phyloP scores from a whole-genome alignment of 2,113 vertebrate genomes.

The Oxyura jamaicensis region DNA sequence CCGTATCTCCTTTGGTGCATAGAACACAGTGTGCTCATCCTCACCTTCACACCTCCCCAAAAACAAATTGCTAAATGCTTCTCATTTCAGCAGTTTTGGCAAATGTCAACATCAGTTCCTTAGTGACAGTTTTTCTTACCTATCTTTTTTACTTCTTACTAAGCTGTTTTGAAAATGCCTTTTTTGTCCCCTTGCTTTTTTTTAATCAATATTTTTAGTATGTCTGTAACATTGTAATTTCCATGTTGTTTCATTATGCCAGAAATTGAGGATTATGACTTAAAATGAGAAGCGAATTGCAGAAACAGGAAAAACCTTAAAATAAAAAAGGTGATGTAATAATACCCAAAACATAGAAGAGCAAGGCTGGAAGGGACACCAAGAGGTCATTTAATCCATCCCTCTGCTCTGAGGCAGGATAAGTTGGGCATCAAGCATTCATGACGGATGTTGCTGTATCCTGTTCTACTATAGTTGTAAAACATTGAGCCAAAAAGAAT shows the following conservation, averaged over 20 bases:
- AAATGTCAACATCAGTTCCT: not conserved
- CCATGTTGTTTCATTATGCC: not conserved
- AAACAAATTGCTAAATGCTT: not conserved
- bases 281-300: constrained; percentile 4
- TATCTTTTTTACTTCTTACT: not conserved
- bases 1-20: not conserved
- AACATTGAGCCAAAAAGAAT: not conserved
- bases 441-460: not conserved
- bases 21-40: not conserved
- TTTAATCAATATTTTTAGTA: not conserved
- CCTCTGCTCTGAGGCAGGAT: not conserved
- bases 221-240: not conserved
- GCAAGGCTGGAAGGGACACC: not conserved
- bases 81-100: not conserved
- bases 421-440: not conserved
- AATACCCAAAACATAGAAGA: not conserved
- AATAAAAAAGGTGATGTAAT: constrained; percentile 35
- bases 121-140: not conserved
- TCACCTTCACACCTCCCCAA: not conserved
- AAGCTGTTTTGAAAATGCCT: not conserved
- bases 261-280: not conserved
- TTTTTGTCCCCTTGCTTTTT: not conserved
- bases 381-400: constrained; percentile 24
- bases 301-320: not conserved
- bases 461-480: not conserved